Conservation (phyloP, 2,888 invertebrate genomes). For the Syrista parreyssii region DNA sequence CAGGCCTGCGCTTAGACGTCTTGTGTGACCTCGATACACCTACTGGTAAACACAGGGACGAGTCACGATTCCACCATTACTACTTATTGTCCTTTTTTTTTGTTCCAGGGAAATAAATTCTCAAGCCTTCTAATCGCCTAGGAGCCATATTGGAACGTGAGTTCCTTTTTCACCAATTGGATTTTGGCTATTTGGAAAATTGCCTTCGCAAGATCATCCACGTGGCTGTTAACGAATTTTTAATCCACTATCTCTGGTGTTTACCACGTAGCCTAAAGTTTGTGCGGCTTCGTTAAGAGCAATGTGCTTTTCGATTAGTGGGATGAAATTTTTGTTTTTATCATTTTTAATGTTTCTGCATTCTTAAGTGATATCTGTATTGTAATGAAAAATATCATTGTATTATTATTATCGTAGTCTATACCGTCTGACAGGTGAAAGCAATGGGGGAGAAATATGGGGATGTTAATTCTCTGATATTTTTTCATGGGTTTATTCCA, state of each 20-base stretch:
- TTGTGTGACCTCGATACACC: constrained; percentile 46
- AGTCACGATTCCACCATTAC: neutral
- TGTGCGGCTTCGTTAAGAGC: too few relatives aligned
- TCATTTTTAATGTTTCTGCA: neutral
- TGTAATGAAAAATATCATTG: neutral
- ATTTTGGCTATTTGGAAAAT: neutral
- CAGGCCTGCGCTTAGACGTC: constrained; percentile 46
- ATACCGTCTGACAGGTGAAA: neutral
- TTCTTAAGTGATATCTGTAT: too few relatives aligned
- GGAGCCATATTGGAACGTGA: neutral
- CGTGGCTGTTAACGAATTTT: neutral
- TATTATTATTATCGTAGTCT: neutral
- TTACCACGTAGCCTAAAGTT: too few relatives aligned
- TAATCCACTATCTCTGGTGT: neutral
- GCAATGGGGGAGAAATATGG: neutral
- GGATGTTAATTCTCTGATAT: neutral
- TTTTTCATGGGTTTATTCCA: neutral
- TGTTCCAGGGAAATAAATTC: neutral
- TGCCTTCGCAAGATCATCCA: neutral
- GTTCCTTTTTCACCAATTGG: neutral
- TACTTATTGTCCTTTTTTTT: neutral
- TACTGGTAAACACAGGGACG: constrained; percentile 30
- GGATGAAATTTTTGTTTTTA: neutral
- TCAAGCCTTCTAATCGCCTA: neutral
- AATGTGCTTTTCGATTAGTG: neutral